Percentiles rank a stretch among this genome's conserved stretches.
Evolutionary conservation across 1,140 invertebrate species (phyloP).

Genomic region (Pteromalus puparum): DNA sequence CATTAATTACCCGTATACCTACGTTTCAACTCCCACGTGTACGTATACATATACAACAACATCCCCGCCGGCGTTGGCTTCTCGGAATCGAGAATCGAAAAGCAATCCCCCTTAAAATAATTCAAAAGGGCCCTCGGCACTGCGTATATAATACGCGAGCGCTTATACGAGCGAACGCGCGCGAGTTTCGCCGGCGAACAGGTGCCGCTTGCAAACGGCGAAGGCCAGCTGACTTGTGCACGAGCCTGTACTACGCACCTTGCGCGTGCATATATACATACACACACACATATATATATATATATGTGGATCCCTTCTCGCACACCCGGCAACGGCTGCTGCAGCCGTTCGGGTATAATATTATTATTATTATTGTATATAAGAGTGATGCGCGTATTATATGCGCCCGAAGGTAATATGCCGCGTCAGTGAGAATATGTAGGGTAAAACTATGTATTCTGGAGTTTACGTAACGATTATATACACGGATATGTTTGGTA

Average conservation of each 20-base stretch:
- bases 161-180: not conserved
- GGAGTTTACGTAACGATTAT: too few species aligned
- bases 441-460: too few species aligned
- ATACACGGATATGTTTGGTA: too few species aligned
- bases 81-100: slow-evolving; percentile 19
- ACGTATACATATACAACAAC: not conserved
- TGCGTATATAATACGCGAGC: not conserved
- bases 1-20: not conserved
- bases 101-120: not conserved
- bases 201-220: slow-evolving; percentile 58
- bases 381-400: too few species aligned
- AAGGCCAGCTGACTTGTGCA: slow-evolving; percentile 63
- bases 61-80: not conserved
- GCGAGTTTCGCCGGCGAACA: slow-evolving; percentile 55
- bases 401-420: too few species aligned
- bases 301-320: not conserved
- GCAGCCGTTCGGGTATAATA: too few species aligned
- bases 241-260: slow-evolving; percentile 58
- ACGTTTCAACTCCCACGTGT: not conserved
- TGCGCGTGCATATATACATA: slow-evolving; percentile 44
- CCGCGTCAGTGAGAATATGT: too few species aligned
- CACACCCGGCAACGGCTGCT: not conserved
- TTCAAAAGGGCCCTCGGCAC: not conserved
- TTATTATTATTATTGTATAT: too few species aligned
- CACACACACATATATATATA: not conserved